A percentile compares a stretch with the other conserved stretches of the same genome.
Conservation (phyloP, 2,113 vertebrate genomes). For the Gopherus evgoodei region DNA sequence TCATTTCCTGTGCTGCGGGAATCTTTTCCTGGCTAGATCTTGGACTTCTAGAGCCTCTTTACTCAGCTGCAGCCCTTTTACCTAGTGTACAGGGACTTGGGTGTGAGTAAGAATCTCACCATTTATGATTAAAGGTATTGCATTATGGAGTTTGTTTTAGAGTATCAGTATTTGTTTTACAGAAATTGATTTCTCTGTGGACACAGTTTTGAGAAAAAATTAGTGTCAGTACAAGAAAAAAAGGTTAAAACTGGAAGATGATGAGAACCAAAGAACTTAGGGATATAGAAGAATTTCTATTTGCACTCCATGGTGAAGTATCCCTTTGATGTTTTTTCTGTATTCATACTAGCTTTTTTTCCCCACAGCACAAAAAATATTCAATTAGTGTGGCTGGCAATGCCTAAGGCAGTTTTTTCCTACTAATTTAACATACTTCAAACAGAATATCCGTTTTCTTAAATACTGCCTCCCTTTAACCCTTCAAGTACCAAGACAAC, state of each 20-base stretch:
- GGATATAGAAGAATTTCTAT: slow-evolving; percentile 37
- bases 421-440: slow-evolving; percentile 57
- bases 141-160: neutral
- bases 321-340: slow-evolving; percentile 63
- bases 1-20: fast-evolving
- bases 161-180: neutral
- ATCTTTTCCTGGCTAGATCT: fast-evolving
- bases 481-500: slow-evolving; percentile 40
- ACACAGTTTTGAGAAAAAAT: neutral
- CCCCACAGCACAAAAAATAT: slow-evolving; percentile 35
- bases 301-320: slow-evolving; percentile 63
- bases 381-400: slow-evolving; percentile 52
- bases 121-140: neutral
- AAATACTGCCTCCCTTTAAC: slow-evolving; percentile 54
- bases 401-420: slow-evolving; percentile 51
- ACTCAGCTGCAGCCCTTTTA: fast-evolving
- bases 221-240: neutral
- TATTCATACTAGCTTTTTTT: slow-evolving; percentile 60
- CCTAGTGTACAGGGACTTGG: neutral
- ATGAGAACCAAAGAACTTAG: slow-evolving; percentile 14
- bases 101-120: neutral
- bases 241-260: neutral
- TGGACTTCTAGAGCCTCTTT: neutral
- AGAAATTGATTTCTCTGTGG: slow-evolving; percentile 8
- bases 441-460: slow-evolving; percentile 12